Evolutionary conservation across 2,113 vertebrate species (phyloP).

Genomic region (Eclectus roratus): DNA sequence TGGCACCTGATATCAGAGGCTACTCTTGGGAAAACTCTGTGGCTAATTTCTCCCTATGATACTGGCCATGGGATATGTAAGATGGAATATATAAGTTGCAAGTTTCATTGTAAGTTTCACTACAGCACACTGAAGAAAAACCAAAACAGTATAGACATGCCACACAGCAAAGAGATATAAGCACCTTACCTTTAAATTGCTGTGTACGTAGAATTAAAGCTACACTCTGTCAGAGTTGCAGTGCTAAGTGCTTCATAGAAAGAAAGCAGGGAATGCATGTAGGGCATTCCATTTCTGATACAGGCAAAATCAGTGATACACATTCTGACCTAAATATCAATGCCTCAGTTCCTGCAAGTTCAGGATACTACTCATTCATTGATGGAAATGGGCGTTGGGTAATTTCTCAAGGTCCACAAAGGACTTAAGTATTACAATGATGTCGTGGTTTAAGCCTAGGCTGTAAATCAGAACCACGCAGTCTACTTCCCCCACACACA

Average conservation of each 20-base stretch:
- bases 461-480: too few species aligned
- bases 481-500: too few species aligned
- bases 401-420: neutral
- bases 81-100: rapidly evolving
- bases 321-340: neutral
- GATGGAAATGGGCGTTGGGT: neutral
- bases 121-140: neutral
- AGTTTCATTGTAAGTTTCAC: neutral
- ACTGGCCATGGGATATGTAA: neutral
- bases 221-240: neutral
- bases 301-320: neutral
- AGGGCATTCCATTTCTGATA: neutral
- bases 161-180: neutral
- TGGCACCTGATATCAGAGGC: neutral
- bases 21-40: neutral
- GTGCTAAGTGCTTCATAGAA: neutral
- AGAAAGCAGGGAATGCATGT: neutral
- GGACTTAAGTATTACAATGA: neutral
- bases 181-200: neutral
- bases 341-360: neutral
- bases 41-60: neutral
- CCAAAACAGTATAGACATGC: neutral
- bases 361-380: neutral
- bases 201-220: neutral
- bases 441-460: too few species aligned